Evolutionary conservation across 2,113 vertebrate species (phyloP).

Genomic region (Tachuris rubrigastra): DNA sequence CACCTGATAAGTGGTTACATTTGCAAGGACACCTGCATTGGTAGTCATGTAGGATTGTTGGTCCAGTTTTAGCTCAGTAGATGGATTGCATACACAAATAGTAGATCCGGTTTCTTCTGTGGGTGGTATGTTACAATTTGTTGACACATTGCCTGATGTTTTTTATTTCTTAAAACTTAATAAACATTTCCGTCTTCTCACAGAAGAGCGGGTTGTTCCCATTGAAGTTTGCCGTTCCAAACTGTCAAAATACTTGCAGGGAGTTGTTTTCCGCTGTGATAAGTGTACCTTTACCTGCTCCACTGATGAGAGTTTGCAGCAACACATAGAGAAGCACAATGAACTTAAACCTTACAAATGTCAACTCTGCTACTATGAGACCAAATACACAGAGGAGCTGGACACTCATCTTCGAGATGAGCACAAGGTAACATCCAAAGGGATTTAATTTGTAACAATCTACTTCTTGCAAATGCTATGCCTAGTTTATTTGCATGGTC

Average conservation of each 20-base stretch:
- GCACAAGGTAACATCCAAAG: constrained; percentile 87
- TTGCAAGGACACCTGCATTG: background rate
- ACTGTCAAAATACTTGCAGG: constrained; percentile 94
- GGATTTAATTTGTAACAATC: background rate
- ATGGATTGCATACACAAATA: background rate
- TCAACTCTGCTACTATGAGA: constrained; percentile 97
- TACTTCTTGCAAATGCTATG: background rate
- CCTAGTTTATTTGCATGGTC: background rate
- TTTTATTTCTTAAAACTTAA: constrained; percentile 3
- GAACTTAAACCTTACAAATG: constrained; percentile 96
- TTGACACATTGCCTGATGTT: background rate
- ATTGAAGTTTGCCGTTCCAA: constrained; percentile 97
- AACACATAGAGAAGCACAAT: constrained; percentile 94
- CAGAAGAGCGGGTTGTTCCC: constrained; percentile 96
- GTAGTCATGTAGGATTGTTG: background rate
- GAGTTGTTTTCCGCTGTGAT: constrained; percentile 94
- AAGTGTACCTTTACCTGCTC: constrained; percentile 99
- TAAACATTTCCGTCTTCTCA: constrained; percentile 22
- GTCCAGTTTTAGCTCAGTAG: background rate
- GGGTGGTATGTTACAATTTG: background rate
- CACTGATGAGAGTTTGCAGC: constrained; percentile 91
- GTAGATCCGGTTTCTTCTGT: background rate
- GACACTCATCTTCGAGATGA: constrained; percentile 91
- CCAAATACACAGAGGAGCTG: constrained; percentile 88
- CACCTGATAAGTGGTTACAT: background rate